A percentile compares a stretch with the other conserved stretches of the same genome.
Conservation (phyloP, 2,797 vertebrate species). For the Neomorphus geoffroyi region DNA sequence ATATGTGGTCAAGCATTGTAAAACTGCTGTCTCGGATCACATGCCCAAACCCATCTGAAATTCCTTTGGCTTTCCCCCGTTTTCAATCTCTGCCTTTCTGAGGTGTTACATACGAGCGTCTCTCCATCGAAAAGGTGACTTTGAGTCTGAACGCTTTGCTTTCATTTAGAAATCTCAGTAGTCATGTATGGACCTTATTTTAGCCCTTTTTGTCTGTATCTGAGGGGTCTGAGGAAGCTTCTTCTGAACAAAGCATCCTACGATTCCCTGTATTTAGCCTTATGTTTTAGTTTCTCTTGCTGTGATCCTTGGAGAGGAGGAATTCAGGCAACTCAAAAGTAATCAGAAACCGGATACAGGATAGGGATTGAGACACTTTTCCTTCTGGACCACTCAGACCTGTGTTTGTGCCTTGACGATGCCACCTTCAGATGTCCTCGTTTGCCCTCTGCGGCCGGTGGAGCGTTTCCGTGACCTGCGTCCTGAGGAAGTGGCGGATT, state of each 20-base stretch:
- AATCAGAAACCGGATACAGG: not conserved
- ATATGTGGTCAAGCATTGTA: not conserved
- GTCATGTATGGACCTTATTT: not conserved
- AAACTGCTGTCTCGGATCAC: not conserved
- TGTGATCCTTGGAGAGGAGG: not conserved
- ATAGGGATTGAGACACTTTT: not conserved
- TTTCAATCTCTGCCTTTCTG: not conserved
- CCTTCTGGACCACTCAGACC: not conserved
- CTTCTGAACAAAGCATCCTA: not conserved
- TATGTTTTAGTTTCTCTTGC: not conserved
- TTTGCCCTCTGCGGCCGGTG: conserved; percentile 86
- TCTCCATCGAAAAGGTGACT: not conserved
- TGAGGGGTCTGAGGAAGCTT: not conserved
- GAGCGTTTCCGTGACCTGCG: conserved; percentile 87
- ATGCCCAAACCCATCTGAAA: not conserved
- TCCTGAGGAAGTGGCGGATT: conserved; percentile 86
- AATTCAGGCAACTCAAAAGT: not conserved
- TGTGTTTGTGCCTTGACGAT: conserved; percentile 76
- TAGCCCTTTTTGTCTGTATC: not conserved
- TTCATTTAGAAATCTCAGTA: not conserved
- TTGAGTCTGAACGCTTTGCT: not conserved
- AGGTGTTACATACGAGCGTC: not conserved
- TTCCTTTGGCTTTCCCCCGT: not conserved
- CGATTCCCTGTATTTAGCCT: not conserved
- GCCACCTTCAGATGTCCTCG: conserved; percentile 81